phyloP scores from a whole-genome alignment of 2,113 vertebrate species.

The Motacilla tschutschensis region DNA sequence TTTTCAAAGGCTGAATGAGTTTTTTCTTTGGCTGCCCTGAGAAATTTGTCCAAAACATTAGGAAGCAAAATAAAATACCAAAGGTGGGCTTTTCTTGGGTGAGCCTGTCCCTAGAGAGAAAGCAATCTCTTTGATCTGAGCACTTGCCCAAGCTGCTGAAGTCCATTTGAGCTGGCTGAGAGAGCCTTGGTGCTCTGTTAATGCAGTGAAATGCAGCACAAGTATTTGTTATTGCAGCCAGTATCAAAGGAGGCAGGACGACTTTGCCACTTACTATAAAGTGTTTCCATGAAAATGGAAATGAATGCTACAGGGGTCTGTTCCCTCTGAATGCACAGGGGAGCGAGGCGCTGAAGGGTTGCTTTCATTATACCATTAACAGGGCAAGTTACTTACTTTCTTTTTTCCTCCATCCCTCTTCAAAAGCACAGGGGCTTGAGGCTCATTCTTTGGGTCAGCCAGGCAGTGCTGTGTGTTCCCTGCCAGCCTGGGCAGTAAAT shows the following conservation, averaged over 20 bases:
- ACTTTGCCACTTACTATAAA: conserved; percentile 9
- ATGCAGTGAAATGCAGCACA: background rate
- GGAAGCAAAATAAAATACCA: background rate
- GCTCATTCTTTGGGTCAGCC: background rate
- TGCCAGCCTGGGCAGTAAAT: conserved; percentile 8
- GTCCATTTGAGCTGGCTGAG: background rate
- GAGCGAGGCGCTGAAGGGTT: background rate
- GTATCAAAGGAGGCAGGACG: conserved; percentile 9
- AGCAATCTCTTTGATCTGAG: background rate
- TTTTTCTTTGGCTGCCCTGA: background rate
- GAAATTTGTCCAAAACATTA: background rate
- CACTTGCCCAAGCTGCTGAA: background rate
- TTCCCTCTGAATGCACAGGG: background rate
- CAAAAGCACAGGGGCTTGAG: background rate
- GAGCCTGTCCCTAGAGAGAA: background rate
- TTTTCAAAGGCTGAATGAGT: background rate
- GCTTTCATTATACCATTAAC: conserved; percentile 37
- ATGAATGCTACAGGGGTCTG: conserved; percentile 3
- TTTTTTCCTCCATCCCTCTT: background rate
- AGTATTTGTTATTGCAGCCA: background rate
- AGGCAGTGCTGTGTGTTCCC: background rate
- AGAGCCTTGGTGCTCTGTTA: background rate
- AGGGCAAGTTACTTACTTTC: background rate
- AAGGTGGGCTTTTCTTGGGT: background rate
- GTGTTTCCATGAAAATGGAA: conserved; percentile 33